Base-by-base conservation (phyloP, 2,113 vertebrate genomes). In the Gambusia holbrooki region DNA sequence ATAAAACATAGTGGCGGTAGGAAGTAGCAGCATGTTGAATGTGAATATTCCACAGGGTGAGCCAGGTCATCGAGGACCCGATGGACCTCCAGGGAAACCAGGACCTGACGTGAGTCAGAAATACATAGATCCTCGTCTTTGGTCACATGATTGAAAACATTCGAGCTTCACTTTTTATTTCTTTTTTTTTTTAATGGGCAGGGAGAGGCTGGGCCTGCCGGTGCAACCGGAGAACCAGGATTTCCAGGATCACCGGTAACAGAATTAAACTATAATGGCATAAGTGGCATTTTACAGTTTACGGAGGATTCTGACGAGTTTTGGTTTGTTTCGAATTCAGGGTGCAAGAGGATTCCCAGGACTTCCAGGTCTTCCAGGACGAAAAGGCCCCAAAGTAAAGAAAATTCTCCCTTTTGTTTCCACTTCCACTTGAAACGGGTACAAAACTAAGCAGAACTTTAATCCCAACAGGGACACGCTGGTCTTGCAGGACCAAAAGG, bases 271-370 rank as follows among this genome's bases (percentile, higher is more conserved):
- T 29, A 4, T 29, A 13, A 28, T 48, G 17, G 19, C 45, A 15
- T 19, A 62, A 62, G 25, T 27, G 45, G 14, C 17, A 19, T 48
- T 48, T 19, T 48, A 17, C 42, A 61, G 11, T 61, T 27, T 28
- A 29, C 8, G 28, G 29, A 8, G 61, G 15, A 17, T 29, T 10
- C 2, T 62, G 15, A 40, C 28, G 25, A 42, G 40, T 32, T 4
- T 2, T 30, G 22, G 42, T 30, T 29, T 74, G 3, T 76, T 71
- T 78, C 1, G 4, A 22, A 58, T 69, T 1, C 37, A 91, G 89
- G 89, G 98, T 25, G 83, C 95, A 51, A 93, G 98, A 93, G 98
- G 98, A 48, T 99, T 99, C 87, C 98, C 98, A 78, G 98, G 98
- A 83, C 96, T 96, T 83, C 98, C 98, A 66, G 98, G 98, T 85